Conservation (phyloP, 2,797 vertebrate species). For the Labroides dimidiatus region DNA sequence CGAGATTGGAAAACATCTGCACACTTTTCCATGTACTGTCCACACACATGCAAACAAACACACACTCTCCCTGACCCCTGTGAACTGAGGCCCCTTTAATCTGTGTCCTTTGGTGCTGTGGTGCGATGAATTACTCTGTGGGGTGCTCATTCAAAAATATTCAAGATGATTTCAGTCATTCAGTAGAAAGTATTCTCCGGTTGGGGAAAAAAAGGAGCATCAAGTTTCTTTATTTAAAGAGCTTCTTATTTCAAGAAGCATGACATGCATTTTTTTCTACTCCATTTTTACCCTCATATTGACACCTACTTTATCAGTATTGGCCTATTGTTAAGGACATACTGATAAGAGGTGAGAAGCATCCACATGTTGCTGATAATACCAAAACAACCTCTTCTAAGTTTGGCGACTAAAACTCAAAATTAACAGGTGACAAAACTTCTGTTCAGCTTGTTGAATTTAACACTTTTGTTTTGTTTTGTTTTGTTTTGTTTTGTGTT, state of each 20-base stretch:
- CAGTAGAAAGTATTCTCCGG: too few species aligned
- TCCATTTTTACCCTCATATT: too few species aligned
- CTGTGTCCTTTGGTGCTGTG: background rate
- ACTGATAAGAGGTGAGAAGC: slow-evolving; percentile 50
- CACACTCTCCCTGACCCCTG: background rate
- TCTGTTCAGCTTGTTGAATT: background rate
- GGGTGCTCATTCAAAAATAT: background rate
- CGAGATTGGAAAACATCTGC: slow-evolving; percentile 56
- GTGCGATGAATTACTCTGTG: background rate
- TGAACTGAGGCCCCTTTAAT: background rate
- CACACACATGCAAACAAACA: slow-evolving; percentile 5
- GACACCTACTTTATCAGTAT: background rate
- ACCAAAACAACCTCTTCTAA: background rate
- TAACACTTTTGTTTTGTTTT: too few species aligned
- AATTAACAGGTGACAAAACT: background rate
- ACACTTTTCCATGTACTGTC: slow-evolving; percentile 32
- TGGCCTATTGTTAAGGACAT: background rate
- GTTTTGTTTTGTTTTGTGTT: too few species aligned
- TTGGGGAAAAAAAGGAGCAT: too few species aligned
- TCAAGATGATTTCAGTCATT: background rate
- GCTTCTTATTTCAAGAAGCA: too few species aligned
- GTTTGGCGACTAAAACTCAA: background rate
- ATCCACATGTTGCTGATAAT: slow-evolving; percentile 20
- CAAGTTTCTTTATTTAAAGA: too few species aligned
- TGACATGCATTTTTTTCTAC: too few species aligned